Evolutionary conservation across 2,888 invertebrate species (phyloP), one percentile per base, ranked within the genome.

Genomic region (Nudaria mundana): DNA sequence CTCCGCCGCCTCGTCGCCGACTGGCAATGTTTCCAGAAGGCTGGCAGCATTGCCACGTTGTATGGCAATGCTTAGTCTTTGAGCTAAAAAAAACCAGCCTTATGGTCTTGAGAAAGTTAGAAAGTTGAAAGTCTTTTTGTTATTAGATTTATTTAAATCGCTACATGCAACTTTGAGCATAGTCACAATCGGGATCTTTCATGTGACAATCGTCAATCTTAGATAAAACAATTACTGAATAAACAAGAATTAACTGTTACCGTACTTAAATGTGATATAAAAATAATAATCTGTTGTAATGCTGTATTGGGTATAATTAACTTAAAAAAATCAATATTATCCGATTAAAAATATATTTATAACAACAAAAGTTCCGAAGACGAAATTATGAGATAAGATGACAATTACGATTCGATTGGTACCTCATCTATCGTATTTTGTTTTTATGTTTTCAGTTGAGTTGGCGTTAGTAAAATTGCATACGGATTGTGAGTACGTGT

Each of bases 291-390:
- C 66, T 48, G 52, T n/a, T 44, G 56, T 63, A 59, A 58, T 60
- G 58, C 60, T 48, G 50, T 51, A 60, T 63, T 59, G 48, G 59
- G 66, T 67, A 57, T 68, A 66, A 71, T 70, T 71, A 65, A 69
- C 58, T 69, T 66, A 57, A 63, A 63, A 64, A 61, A n/a, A n/a
- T n/a, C n/a, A n/a, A 56, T 52, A 54, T 44, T 52, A 66, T 63
- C 57, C 48, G 55, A 59, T 64, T 48, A n/a, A n/a, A n/a, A n/a
- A n/a, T n/a, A n/a, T n/a, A n/a, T n/a, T n/a, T n/a, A n/a, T 48
- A 46, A 56, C 52, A 57, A 60, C 56, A 63, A 65, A 70, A 54
- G 59, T 52, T 40, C 56, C 59, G 63, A 58, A 41, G 32, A 49
- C 36, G 38, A 37, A 47, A 67, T 65, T 14, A n/a, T 6, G 5